A percentile compares a stretch with the other conserved stretches of the same genome.
These are phyloP conservation scores for Phalloptychus januarius DNA, from an alignment of 2,797 vertebrate species.

Conservation along the genomic window DNA sequence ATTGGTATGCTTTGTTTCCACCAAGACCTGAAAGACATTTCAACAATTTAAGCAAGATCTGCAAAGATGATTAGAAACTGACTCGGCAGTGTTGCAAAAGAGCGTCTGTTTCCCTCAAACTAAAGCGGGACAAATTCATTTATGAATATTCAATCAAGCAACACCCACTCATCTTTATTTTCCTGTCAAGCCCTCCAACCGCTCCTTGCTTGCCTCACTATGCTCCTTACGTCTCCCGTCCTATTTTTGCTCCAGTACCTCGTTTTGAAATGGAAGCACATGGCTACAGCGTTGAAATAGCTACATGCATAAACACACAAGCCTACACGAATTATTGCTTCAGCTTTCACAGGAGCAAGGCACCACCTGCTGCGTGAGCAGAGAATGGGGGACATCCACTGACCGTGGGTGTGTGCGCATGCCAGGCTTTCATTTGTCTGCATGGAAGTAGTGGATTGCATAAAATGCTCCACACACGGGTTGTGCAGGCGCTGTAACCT, in stretches of 20 bases:
- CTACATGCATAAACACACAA: no score
- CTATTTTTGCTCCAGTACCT: constrained; percentile 5
- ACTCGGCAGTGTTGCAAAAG: neutral
- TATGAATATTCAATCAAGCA: neutral
- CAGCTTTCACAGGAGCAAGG: constrained; percentile 34
- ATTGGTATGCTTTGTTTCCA: neutral
- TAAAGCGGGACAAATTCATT: neutral
- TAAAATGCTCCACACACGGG: constrained; percentile 39
- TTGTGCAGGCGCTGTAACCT: constrained; percentile 29
- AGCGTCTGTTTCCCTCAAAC: constrained; percentile 7
- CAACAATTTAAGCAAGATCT: neutral
- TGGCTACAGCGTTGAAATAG: constrained; percentile 12
- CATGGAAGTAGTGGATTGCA: constrained; percentile 31
- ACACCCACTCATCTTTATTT: neutral
- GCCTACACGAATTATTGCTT: constrained; percentile 10
- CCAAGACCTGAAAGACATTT: neutral
- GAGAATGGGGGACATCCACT: constrained; percentile 22
- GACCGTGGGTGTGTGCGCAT: constrained; percentile 24
- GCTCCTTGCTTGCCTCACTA: neutral
- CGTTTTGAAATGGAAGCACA: constrained; percentile 40
- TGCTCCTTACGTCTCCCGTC: neutral
- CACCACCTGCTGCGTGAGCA: constrained; percentile 55
- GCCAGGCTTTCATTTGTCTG: constrained; percentile 44
- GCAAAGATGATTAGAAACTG: neutral
- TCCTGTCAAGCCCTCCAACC: neutral